phyloP scores from a whole-genome alignment of 1,140 invertebrate genomes.

The Sitophilus oryzae region DNA sequence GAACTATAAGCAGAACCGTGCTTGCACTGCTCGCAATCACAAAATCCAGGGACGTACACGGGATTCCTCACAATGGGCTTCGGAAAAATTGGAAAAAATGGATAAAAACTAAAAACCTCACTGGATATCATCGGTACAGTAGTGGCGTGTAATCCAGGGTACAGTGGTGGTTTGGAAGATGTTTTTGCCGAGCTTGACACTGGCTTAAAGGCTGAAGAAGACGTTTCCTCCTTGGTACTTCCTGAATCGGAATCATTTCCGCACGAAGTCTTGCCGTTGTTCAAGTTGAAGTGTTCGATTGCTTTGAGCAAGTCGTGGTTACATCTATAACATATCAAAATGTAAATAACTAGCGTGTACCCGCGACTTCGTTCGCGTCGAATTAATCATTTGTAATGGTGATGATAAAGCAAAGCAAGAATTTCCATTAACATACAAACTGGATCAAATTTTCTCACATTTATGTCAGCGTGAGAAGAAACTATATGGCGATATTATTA shows the following conservation, averaged over 20 bases:
- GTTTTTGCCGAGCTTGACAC: constrained; percentile 22
- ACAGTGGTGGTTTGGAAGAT: constrained; percentile 18
- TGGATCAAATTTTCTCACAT: too few relatives aligned
- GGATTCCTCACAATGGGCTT: constrained; percentile 40
- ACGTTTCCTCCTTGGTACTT: constrained; percentile 24
- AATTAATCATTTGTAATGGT: too few relatives aligned
- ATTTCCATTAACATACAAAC: too few relatives aligned
- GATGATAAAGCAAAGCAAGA: too few relatives aligned
- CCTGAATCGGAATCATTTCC: constrained; percentile 17
- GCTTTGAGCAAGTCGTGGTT: constrained; percentile 42
- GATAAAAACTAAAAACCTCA: constrained; percentile 42
- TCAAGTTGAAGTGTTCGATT: constrained; percentile 42
- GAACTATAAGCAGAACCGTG: constrained; percentile 20
- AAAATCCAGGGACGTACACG: constrained; percentile 42
- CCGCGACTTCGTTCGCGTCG: not conserved
- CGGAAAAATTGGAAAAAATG: constrained; percentile 40
- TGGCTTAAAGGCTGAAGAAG: constrained; percentile 38
- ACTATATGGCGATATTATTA: too few relatives aligned
- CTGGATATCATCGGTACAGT: constrained; percentile 37
- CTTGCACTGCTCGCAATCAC: constrained; percentile 43
- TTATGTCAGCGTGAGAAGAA: too few relatives aligned
- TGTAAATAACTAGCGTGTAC: not conserved
- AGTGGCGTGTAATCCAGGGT: constrained; percentile 27
- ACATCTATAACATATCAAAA: constrained; percentile 25
- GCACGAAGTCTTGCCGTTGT: constrained; percentile 19